Evolutionary conservation across 2,113 vertebrate species (phyloP), one percentile per base, ranked within the genome.

Genomic region (Aegotheles bennettii): DNA sequence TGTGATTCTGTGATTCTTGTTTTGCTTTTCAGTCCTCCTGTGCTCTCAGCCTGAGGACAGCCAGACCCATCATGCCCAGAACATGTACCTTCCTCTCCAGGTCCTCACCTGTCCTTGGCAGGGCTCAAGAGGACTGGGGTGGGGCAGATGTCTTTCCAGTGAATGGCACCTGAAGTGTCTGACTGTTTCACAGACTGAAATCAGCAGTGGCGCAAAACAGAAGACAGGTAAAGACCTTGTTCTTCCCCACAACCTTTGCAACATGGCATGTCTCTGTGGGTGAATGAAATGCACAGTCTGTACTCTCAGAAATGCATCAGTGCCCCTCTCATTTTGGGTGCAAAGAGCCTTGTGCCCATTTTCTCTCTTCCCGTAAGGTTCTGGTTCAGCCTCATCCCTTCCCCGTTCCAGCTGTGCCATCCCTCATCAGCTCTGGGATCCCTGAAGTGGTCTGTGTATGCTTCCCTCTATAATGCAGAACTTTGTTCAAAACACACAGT

Each of bases 221-320:
- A 35, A 28, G 24, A 88, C 23, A 51, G 16, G 29, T 65, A 20
- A 20, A 10, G 20, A 33, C 5, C 35, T 68, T 51, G 14, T 20
- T 56, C 33, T 83, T 83, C 23, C 24, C 14, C 19, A 26, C 4
- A 0, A 1, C 16, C 48, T 64, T 64, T 76, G 48, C 61, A 73
- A 35, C 0, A 0, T 50, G 11, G 9, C 2, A 1, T 29, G n/a
- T 16, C 47, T 47, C 47, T 81, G 7, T 36, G 26, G 13, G 21
- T 35, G n/a, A 75, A 31, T 24, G 19, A 54, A 73, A 25, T 33
- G 7, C 3, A 1, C 13, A 13, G n/a, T 54, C 10, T 50, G 7
- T 77, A n/a, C 35, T 71, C 20, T 14, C 35, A 79, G 67, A 43
- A 71, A 24, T 35, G 4, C 2, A 23, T 70, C 28, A 15, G 7